phyloP scores from a whole-genome alignment of 2,888 invertebrate species.

The Melipona bicolor region DNA sequence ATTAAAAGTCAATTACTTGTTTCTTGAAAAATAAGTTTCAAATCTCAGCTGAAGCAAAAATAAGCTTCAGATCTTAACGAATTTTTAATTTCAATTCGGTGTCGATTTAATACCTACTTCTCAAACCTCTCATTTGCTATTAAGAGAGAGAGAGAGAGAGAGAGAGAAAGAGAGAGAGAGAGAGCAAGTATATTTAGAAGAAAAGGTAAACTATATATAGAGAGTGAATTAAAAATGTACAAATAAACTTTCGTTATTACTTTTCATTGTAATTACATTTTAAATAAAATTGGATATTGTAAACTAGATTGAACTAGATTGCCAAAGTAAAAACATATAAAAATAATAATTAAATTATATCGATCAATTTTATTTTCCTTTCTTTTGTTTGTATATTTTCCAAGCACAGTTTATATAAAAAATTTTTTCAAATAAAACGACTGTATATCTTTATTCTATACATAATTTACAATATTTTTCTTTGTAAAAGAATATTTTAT shows the following conservation, averaged over 20 bases:
- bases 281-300: not conserved
- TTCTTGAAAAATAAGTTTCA: conserved; percentile 1
- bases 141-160: not conserved
- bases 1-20: not conserved
- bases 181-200: not conserved
- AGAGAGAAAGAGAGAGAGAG: not conserved
- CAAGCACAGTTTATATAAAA: not conserved
- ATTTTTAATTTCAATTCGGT: not conserved
- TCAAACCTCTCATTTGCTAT: conserved; percentile 5
- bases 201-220: not conserved
- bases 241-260: not conserved
- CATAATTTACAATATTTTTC: conserved; percentile 8
- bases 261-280: not conserved
- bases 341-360: not conserved
- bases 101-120: conserved; percentile 31
- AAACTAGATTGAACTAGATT: not conserved
- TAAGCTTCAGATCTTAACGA: not conserved
- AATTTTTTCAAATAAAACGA: not conserved
- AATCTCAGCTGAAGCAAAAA: not conserved
- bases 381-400: not conserved
- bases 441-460: not conserved
- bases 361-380: not conserved
- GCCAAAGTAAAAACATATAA: not conserved
- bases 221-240: too few species aligned
- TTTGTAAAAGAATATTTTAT: conserved; percentile 54